Conservation (phyloP, 2,888 invertebrate species). For the Ypsolopha scabrella region DNA sequence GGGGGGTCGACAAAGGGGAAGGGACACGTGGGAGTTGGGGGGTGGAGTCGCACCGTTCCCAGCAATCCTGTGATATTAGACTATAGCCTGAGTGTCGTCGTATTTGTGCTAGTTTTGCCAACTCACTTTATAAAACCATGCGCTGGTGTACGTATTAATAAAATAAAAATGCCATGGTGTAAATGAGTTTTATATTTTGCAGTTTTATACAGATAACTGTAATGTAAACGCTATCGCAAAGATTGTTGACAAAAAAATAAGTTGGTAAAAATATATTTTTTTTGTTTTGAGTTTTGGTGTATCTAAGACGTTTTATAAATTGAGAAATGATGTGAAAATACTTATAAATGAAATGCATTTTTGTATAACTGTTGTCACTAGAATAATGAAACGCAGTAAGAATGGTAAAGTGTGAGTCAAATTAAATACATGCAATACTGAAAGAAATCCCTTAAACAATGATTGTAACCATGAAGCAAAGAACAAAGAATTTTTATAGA, state of each 20-base stretch:
- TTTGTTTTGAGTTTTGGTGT: background rate
- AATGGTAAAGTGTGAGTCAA: no score
- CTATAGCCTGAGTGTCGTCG: conserved; percentile 59
- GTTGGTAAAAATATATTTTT: background rate
- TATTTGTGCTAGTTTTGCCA: conserved; percentile 66
- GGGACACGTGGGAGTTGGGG: conserved; percentile 17
- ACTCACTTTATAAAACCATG: conserved; percentile 29
- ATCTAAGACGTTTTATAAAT: background rate
- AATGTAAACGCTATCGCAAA: background rate
- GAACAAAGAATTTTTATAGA: no score
- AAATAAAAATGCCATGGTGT: background rate
- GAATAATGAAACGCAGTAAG: background rate
- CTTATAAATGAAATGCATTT: background rate
- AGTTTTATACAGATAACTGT: no score
- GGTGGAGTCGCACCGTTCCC: conserved; percentile 56
- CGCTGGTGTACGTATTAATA: background rate
- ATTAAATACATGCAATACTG: no score
- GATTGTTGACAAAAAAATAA: background rate
- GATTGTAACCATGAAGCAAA: background rate
- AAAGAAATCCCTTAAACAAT: no score
- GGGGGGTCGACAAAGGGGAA: conserved; percentile 14
- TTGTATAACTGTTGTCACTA: background rate
- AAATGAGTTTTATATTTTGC: background rate
- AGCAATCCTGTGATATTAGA: conserved; percentile 70
- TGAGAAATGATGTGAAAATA: background rate